Percentiles rank a stretch among this genome's conserved stretches.
Evolutionary conservation across 2,888 invertebrate genomes (phyloP).

Genomic region (Scaptomyza parva): DNA sequence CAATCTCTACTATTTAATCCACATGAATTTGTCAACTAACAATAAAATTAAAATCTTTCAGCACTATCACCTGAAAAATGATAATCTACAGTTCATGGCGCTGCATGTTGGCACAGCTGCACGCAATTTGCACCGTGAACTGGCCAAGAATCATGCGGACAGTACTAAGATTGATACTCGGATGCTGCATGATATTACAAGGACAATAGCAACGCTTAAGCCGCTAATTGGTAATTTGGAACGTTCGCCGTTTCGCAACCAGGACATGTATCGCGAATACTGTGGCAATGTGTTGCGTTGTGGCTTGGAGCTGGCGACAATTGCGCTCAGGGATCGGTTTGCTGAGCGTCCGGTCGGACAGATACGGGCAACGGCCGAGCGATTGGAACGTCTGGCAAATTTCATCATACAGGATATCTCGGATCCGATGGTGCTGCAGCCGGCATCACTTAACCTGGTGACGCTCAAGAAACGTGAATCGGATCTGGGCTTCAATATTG

Average conservation of each 20-base stretch:
- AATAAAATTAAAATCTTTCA: constrained; percentile 82
- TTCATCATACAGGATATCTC: constrained; percentile 93
- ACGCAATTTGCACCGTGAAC: constrained; percentile 90
- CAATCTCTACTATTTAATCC: too few relatives aligned
- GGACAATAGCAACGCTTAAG: constrained; percentile 93
- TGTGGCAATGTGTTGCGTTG: constrained; percentile 90
- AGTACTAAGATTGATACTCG: constrained; percentile 90
- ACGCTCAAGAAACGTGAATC: constrained; percentile 94
- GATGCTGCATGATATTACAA: constrained; percentile 93
- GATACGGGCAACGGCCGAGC: constrained; percentile 88
- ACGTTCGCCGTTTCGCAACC: constrained; percentile 85
- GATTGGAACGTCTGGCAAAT: constrained; percentile 92
- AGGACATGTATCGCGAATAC: constrained; percentile 88
- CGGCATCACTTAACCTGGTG: constrained; percentile 95
- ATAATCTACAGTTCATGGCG: constrained; percentile 96
- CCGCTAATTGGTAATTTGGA: constrained; percentile 96
- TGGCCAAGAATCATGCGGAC: constrained; percentile 86
- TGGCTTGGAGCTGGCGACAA: constrained; percentile 94
- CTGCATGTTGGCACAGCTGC: constrained; percentile 93
- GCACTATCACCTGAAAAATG: constrained; percentile 96
- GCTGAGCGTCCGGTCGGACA: constrained; percentile 93
- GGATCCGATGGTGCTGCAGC: constrained; percentile 96
- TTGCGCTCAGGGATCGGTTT: constrained; percentile 95
- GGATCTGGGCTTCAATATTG: constrained; percentile 95
- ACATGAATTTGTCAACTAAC: neutral